A percentile compares a stretch with the other conserved stretches of the same genome.
Evolutionary conservation across 2,113 vertebrate genomes (phyloP).

Genomic region (Merops nubicus): DNA sequence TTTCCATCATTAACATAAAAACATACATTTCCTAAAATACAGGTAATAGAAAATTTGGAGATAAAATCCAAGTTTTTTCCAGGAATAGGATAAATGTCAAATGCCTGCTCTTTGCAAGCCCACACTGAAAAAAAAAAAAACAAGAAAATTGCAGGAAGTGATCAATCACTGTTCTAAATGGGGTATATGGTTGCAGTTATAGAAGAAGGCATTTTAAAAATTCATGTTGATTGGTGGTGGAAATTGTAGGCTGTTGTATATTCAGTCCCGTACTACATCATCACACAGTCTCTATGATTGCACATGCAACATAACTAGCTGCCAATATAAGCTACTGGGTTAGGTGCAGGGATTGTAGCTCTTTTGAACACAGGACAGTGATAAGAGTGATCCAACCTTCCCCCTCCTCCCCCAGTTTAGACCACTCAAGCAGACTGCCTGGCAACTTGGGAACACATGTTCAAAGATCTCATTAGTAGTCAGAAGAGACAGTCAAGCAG

Average conservation of each 20-base stretch:
- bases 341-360: conserved; percentile 8
- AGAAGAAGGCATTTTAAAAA: neutral
- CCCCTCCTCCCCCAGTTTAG: neutral
- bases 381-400: neutral
- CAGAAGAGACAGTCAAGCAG: conserved; percentile 21
- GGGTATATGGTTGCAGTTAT: neutral
- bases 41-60: neutral
- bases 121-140: neutral
- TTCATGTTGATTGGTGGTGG: neutral
- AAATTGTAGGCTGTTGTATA: neutral
- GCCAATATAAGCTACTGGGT: neutral
- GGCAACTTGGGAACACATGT: conserved; percentile 39
- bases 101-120: neutral
- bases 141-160: neutral
- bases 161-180: neutral
- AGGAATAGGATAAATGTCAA: neutral
- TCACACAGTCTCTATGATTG: neutral
- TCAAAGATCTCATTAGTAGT: conserved; percentile 57
- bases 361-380: neutral
- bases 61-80: neutral
- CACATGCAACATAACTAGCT: neutral
- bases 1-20: neutral
- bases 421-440: conserved; percentile 28
- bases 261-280: neutral
- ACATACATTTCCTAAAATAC: neutral